Evolutionary conservation across 2,797 vertebrate genomes (phyloP).

Genomic region (Hippocampus kuda): DNA sequence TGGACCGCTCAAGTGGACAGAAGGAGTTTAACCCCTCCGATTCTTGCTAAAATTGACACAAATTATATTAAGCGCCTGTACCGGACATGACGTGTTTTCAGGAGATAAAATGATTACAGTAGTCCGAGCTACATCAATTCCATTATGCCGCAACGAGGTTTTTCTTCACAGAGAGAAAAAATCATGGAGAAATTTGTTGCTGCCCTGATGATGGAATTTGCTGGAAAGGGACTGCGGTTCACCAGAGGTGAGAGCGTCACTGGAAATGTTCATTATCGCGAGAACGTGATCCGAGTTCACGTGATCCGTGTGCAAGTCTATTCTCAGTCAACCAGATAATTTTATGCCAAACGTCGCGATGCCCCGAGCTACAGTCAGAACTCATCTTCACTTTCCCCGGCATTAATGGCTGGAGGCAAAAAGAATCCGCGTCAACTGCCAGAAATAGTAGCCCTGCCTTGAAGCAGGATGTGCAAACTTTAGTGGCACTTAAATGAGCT

Average conservation of each 20-base stretch:
- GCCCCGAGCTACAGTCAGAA: background rate
- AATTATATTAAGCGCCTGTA: background rate
- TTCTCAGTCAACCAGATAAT: too few species aligned
- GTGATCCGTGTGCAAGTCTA: too few species aligned
- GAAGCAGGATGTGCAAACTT: background rate
- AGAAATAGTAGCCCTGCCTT: background rate
- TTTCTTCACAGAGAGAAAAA: slow-evolving; percentile 78
- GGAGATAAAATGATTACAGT: background rate
- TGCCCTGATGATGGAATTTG: slow-evolving; percentile 88
- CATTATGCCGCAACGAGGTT: background rate
- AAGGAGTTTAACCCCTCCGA: background rate
- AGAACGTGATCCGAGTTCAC: background rate
- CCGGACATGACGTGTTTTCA: background rate
- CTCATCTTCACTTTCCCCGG: background rate
- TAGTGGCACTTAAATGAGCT: too few species aligned
- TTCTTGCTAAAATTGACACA: background rate
- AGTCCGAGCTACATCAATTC: background rate
- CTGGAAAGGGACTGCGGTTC: slow-evolving; percentile 88
- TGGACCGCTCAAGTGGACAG: background rate
- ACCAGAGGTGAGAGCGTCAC: slow-evolving; percentile 72
- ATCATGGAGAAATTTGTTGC: slow-evolving; percentile 95
- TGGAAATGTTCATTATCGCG: background rate
- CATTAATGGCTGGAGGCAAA: background rate
- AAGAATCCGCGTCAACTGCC: background rate
- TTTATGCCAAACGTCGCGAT: background rate